Base-by-base conservation (phyloP, 2,888 invertebrate species). In the Drosophila picticornis region DNA sequence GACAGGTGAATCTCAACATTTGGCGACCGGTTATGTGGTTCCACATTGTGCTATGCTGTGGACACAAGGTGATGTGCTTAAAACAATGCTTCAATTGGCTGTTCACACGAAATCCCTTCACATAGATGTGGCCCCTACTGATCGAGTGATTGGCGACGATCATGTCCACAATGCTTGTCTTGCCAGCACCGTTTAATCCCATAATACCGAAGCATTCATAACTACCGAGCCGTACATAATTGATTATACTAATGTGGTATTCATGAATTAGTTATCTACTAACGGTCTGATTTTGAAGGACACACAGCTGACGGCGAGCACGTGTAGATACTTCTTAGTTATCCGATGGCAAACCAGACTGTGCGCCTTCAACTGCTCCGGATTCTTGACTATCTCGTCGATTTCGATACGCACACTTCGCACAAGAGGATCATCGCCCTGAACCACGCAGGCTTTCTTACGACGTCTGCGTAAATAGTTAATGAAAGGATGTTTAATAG, bases 121-220 rank as follows among this genome's bases (percentile, higher is more conserved):
- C 94, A 92, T 94, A 96, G 2, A 96, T 96, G 68, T 96, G 95
- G 0, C 97, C 97, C 43, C 94, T 94, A 0, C 96, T 95, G 13
- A 96, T 94, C 5, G 92, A 91, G 80, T 95, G 95, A 88, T 96
- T 97, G 0, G 97, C 97, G 66, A 97, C 97, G 76, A 98, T 93
- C 96, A 97, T 97, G 93, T 96, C 96, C 92, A 98, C 97, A 0
- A 97, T 97, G 2, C 96, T 95, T 0, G 97, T 96, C 92, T 97
- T 97, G 0, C 97, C 97, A 1, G 97, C 97, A 2, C 97, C 97
- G 91, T 97, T 97, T 0, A 97, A 95, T 0, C 97, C 97, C 46
- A 97, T 93, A 48, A 97, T 92, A 7, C 97, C 97, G 84, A 97
- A 97, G 89, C 96, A 96, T 93, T 97, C 97, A 9, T 95, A 95